phyloP scores from a whole-genome alignment of 1,140 invertebrate species.

The Aphaenogaster ashmeadi region DNA sequence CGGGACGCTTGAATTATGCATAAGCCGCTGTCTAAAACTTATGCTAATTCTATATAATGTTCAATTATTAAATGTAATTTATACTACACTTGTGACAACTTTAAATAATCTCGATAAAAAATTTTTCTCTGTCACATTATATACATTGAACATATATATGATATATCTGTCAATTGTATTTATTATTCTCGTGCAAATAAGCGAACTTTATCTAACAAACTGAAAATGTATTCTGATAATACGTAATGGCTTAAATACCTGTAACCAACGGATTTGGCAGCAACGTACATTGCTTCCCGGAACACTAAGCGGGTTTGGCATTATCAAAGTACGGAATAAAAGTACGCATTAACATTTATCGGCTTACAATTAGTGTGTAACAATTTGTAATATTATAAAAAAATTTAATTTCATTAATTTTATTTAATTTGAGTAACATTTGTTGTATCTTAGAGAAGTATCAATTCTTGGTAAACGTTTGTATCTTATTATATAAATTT shows the following conservation, averaged over 20 bases:
- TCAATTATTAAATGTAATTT: conserved; percentile 8
- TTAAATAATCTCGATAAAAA: not conserved
- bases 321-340: conserved; percentile 38
- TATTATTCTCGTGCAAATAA: conserved; percentile 10
- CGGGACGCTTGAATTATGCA: not conserved
- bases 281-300: not conserved
- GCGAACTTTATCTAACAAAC: not conserved
- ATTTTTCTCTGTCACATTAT: not conserved
- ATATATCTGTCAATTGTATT: not conserved
- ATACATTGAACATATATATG: not conserved
- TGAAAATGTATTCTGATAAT: conserved; percentile 48
- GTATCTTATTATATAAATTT: not conserved
- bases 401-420: conserved; percentile 13
- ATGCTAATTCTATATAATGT: not conserved
- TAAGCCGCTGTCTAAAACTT: not conserved
- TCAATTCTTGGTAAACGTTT: not conserved
- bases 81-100: not conserved
- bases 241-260: conserved; percentile 19
- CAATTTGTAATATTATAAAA: conserved; percentile 3
- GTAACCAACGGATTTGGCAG: not conserved
- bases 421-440: not conserved
- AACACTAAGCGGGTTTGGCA: not conserved
- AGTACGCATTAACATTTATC: not conserved
- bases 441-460: not conserved
- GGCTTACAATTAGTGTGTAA: not conserved